Evolutionary conservation across 2,888 invertebrate genomes (phyloP), one percentile per base, ranked within the genome.

Genomic region (Plutella xylostella): DNA sequence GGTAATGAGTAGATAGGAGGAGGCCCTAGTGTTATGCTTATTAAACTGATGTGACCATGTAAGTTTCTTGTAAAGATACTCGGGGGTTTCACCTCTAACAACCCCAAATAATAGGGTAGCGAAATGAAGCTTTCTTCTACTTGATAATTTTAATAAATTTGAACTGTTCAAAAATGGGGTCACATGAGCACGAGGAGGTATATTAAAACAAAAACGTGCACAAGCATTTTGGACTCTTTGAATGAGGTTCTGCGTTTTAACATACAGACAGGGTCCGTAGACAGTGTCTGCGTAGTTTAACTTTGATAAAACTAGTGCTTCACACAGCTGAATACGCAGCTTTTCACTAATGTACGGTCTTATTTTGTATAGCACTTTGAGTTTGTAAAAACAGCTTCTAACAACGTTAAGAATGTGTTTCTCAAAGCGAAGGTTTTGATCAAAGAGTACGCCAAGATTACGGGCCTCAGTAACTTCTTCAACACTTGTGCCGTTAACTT

Each of bases 201-300:
- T 50, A 9, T 44, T 37, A 39, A 44, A 50, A 41, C 51, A 52
- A 17, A 30, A 50, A 4, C 48, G 21, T 4, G 46, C 40, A 33
- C 50, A 50, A 9, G 51, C 47, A 28, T 52, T 48, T 38, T 49
- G 49, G 11, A 48, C 43, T 2, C 45, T 7, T 30, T 45, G 45
- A 38, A 42, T 30, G 3, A 28, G 9, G 4, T 17, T 25, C 4
- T 11, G 7, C 4, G 46, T 34, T 9, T 18, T 22, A 0, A 4
- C 28, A 4, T 45, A 14, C 5, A 49, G 21, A 12, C 49, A 19
- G 1, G 34, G 37, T 1, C 49, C 48, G 31, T 43, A 47, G 4
- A 47, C 48, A 9, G 18, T 17, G 6, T 39, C 31, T 21, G 28
- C 28, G 15, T 50, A 48, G 20, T 38, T 48, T 2, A 51, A 17